These are phyloP conservation scores for Ectemnius continuus DNA, from an alignment of 2,888 invertebrate species.

Conservation along the genomic window DNA sequence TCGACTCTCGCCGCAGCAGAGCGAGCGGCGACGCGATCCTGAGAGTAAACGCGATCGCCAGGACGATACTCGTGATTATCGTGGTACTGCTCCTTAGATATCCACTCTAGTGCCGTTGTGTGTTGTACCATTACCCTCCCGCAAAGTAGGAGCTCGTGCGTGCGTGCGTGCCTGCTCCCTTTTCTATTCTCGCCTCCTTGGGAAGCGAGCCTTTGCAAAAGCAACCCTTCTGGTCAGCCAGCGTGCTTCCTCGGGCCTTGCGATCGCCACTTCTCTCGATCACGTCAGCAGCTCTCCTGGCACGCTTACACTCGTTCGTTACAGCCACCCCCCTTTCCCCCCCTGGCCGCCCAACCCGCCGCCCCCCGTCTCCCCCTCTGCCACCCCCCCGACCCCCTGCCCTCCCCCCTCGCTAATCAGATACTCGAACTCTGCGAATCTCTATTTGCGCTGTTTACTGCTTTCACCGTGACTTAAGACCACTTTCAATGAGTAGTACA, in stretches of 20 bases:
- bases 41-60: not conserved
- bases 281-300: not conserved
- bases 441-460: constrained; percentile 58
- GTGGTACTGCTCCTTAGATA: not conserved
- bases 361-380: too few relatives aligned
- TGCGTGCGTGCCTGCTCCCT: not conserved
- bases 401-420: not conserved
- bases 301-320: constrained; percentile 1
- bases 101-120: not conserved
- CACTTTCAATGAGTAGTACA: constrained; percentile 56
- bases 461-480: constrained; percentile 75
- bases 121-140: not conserved
- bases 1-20: constrained; percentile 20
- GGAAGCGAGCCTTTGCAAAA: too few relatives aligned
- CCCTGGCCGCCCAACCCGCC: too few relatives aligned
- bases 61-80: not conserved
- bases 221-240: not conserved
- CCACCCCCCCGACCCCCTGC: too few relatives aligned
- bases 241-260: not conserved
- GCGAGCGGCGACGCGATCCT: constrained; percentile 27
- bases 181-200: not conserved
- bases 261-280: constrained; percentile 7
- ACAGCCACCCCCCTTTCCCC: not conserved
- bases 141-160: not conserved
- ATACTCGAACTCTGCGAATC: constrained; percentile 32